Conservation (phyloP, 2,113 vertebrate species). For the Xiphias gladius region DNA sequence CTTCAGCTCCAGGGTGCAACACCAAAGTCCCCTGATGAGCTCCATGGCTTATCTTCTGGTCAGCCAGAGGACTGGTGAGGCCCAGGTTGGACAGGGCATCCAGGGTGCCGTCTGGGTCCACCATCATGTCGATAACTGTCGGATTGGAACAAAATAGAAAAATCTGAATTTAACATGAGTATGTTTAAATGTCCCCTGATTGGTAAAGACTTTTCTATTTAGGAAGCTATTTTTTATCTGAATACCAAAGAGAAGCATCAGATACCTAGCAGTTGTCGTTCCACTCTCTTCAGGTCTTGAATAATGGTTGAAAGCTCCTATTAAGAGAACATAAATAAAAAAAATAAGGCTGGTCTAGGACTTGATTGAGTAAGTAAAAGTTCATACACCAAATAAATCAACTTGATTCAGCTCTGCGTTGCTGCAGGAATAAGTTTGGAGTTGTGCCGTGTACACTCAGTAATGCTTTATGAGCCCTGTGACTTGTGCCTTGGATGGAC, state of each 20-base stretch:
- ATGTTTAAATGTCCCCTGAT: background rate
- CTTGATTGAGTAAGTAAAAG: conserved; percentile 35
- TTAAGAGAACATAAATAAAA: conserved; percentile 43
- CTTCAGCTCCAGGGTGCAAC: conserved; percentile 59
- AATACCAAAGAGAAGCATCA: background rate
- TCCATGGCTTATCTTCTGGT: conserved; percentile 83
- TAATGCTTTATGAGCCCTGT: conserved; percentile 56
- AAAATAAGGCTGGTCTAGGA: background rate
- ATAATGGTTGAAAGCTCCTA: conserved; percentile 96
- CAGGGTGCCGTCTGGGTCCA: conserved; percentile 95
- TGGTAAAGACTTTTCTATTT: background rate
- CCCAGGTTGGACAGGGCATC: conserved; percentile 92
- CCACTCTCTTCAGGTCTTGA: conserved; percentile 94
- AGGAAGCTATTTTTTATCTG: background rate
- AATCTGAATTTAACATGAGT: background rate
- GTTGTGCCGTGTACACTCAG: background rate
- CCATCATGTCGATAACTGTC: conserved; percentile 95
- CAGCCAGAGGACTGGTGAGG: conserved; percentile 85
- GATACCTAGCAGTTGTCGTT: conserved; percentile 93
- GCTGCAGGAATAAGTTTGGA: conserved; percentile 44
- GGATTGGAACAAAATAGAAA: conserved; percentile 10
- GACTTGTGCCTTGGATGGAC: conserved; percentile 10
- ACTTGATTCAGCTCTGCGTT: conserved; percentile 20
- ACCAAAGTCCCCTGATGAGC: conserved; percentile 68
- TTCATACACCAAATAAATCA: conserved; percentile 44